Base-by-base conservation (phyloP, 2,113 vertebrate genomes). In the Kryptolebias marmoratus region DNA sequence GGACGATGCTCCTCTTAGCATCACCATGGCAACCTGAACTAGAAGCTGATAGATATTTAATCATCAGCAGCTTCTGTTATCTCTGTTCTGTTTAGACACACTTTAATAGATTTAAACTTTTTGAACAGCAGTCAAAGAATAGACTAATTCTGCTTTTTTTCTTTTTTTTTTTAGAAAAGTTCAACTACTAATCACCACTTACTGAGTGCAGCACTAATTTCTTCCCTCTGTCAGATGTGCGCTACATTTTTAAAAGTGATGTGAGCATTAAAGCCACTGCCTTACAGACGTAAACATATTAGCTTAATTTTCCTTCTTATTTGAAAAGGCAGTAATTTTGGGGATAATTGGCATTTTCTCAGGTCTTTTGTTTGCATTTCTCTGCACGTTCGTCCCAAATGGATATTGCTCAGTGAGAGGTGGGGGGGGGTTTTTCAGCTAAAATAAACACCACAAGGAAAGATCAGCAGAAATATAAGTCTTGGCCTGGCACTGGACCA, bases 381-480 rank as follows among this genome's bases (percentile, higher is more conserved):
- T 73, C 18, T 56, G 30, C 45, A n/a, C 36, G 60, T 66, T 64
- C 56, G 79, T 78, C 71, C 74, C 48, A 52, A 54, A 54, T 49
- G 18, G 54, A 16, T 70, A 36, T 47, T 56, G 22, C 60, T 61
- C 2, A 11, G 47, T 67, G 59, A 56, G 22, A 44, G 22, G 16
- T 3, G 10, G 53, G 18, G 27, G 59, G 60, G 72, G 42, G 75
- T 62, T 62, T 18, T 66, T 83, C 85, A 80, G 84, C 78, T 62
- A 64, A 80, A 55, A 73, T 27, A 27, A 53, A 27, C 15, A 79
- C 67, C 44, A 53, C 16, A 6, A 10, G 49, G 57, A 75, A 56
- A 68, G 66, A 53, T 87, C 82, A 88, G 87, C 80, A 80, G 49
- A 83, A 83, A 66, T 16, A 14, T n/a, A 11, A 30, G 58, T 57